Conservation (phyloP, 2,888 invertebrate species). For the Lottia scabra region DNA sequence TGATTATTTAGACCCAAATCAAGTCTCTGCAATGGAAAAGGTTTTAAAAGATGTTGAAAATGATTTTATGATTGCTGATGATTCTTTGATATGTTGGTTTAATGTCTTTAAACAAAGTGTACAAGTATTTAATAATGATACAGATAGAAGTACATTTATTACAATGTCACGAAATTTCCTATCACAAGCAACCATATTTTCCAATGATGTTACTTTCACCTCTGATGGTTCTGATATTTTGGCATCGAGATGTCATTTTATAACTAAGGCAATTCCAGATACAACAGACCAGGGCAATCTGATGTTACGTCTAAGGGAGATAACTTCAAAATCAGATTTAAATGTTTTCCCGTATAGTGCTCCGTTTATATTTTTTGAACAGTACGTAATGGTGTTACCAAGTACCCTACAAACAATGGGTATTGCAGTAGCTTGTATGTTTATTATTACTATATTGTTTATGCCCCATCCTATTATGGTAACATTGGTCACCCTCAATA, state of each 20-base stretch:
- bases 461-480: constrained; percentile 55
- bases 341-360: constrained; percentile 44
- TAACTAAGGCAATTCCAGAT: constrained; percentile 88
- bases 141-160: constrained; percentile 14
- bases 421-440: constrained; percentile 49
- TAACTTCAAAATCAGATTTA: constrained; percentile 38
- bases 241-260: constrained; percentile 87
- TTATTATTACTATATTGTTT: constrained; percentile 51
- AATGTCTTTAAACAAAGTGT: constrained; percentile 1
- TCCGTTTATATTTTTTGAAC: constrained; percentile 54
- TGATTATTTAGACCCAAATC: constrained; percentile 21
- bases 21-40: not conserved
- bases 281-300: constrained; percentile 70
- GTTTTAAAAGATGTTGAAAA: not conserved
- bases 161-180: constrained; percentile 19
- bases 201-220: constrained; percentile 44
- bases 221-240: constrained; percentile 73
- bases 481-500: constrained; percentile 43
- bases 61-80: not conserved
- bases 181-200: constrained; percentile 16
- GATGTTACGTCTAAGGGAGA: constrained; percentile 45
- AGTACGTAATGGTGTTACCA: constrained; percentile 51
- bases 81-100: constrained; percentile 12
- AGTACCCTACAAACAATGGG: constrained; percentile 54
- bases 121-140: not conserved